Conservation (phyloP, 2,113 vertebrate genomes). For the Hydropotes inermis region DNA sequence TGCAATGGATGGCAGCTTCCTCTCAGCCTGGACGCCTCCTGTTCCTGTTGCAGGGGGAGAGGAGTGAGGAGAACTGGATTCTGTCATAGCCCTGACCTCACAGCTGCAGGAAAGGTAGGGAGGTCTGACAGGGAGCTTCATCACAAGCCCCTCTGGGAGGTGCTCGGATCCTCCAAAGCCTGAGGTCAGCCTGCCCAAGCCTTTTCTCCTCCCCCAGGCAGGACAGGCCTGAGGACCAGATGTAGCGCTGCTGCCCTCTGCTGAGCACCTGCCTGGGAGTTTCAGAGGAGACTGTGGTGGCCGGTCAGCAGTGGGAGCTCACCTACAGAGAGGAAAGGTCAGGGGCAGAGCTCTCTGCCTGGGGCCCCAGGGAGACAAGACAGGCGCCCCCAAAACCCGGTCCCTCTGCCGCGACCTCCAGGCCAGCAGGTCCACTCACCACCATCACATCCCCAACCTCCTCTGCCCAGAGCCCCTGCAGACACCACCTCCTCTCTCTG, state of each 20-base stretch:
- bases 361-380: no score
- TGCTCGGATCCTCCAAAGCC: neutral
- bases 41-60: neutral
- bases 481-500: neutral
- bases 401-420: neutral
- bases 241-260: neutral
- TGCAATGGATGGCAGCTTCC: neutral
- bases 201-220: neutral
- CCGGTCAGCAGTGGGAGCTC: neutral
- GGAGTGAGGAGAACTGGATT: neutral
- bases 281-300: neutral
- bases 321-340: neutral
- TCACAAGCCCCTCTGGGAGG: neutral
- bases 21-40: no score
- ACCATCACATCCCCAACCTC: neutral
- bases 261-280: neutral
- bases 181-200: neutral
- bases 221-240: neutral
- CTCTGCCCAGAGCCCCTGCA: neutral
- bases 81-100: neutral
- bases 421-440: neutral
- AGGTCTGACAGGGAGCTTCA: neutral
- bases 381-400: accelerated
- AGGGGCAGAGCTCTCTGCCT: neutral
- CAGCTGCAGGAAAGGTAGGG: no score